Evolutionary conservation across 2,888 invertebrate species (phyloP), one percentile per base, ranked within the genome.

Genomic region (Drosophila conformis): DNA sequence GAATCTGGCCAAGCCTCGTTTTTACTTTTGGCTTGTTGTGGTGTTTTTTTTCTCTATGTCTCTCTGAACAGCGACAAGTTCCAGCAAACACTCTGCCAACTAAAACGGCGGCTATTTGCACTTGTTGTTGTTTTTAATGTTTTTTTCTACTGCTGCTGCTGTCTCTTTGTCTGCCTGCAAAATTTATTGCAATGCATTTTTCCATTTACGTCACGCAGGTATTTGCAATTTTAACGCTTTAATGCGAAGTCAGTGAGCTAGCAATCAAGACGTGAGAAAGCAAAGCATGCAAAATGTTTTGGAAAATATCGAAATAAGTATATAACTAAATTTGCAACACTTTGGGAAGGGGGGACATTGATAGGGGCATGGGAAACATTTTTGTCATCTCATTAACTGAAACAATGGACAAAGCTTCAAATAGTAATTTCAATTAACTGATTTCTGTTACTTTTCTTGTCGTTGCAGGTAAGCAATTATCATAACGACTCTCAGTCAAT

Each of bases 141-240:
- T 46, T 59, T 38, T 38, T 62, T 62, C 48, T 53, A 35, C 33
- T 42, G 66, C 27, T 51, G 56, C 42, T 67, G 79, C 51, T 75
- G 76, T 58, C 74, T 72, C 53, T 51, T 64, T 58, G 80, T 42
- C 81, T 68, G 72, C 52, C 67, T 59, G 77, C 57, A 61, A 58
- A 80, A 88, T 86, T 88, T 88, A 90, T 86, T 83, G 90, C 87
- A 59, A 62, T 76, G 89, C 78, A 72, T 72, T 88, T 86, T 72
- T 57, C 89, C 87, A 85, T 82, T 76, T 85, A 74, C 78, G 90
- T 80, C 78, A 68, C 70, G 72, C 78, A 83, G 76, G 64, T 73
- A 86, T 78, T 80, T 60, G 83, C 80, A 73, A 78, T 80, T 74
- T 78, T 74, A 80, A 87, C 89, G 88, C 85, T 80, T 89, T 87